These are phyloP conservation scores for Clarias batrachus DNA, from an alignment of 2,113 vertebrate genomes.

Conservation along the genomic window DNA sequence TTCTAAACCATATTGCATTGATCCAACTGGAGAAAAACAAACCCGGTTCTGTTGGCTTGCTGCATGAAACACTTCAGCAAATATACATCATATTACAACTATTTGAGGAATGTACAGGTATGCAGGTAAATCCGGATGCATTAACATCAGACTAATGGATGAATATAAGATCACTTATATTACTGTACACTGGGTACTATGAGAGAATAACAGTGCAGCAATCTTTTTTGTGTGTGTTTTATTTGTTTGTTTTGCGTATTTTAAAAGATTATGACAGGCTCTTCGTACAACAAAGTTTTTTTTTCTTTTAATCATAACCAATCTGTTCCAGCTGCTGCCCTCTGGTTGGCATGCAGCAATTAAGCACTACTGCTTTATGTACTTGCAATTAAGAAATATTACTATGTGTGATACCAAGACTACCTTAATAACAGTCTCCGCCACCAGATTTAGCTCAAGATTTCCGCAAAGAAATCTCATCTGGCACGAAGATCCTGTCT, in stretches of 20 bases:
- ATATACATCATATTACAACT: neutral
- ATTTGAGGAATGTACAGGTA: neutral
- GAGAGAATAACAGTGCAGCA: neutral
- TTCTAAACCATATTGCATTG: neutral
- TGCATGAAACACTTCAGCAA: neutral
- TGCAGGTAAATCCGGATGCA: neutral
- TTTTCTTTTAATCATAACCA: neutral
- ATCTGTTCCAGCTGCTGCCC: neutral
- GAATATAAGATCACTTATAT: neutral
- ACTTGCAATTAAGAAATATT: neutral
- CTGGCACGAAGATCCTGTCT: neutral
- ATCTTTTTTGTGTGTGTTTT: neutral
- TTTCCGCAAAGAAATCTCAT: neutral
- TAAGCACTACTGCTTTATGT: neutral
- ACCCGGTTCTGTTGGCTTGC: neutral
- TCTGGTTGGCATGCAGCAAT: neutral
- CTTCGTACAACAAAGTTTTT: neutral
- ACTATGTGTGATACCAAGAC: neutral
- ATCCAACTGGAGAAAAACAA: neutral
- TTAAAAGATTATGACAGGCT: neutral
- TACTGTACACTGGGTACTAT: neutral
- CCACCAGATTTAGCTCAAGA: neutral
- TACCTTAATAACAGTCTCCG: neutral
- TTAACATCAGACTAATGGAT: neutral
- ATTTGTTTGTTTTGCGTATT: neutral